Evolutionary conservation across 1,140 invertebrate species (phyloP).

Genomic region (Drosophila quadrilineata): DNA sequence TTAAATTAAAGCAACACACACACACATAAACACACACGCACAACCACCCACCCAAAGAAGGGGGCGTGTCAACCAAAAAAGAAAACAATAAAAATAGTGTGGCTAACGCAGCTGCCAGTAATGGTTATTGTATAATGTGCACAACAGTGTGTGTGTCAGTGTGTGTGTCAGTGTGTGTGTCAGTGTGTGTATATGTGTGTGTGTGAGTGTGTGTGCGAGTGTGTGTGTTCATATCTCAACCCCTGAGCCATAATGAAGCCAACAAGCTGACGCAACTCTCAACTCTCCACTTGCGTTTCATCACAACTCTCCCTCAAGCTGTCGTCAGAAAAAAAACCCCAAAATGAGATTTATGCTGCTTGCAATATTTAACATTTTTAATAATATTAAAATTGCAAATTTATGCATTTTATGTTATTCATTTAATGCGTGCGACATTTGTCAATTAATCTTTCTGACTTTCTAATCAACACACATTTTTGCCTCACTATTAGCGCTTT

Average conservation of each 20-base stretch:
- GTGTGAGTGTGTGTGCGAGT: constrained; percentile 8
- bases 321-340: background rate
- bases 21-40: background rate
- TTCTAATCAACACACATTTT: constrained; percentile 62
- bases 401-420: no score
- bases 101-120: constrained; percentile 67
- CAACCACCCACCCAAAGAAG: no score
- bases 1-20: constrained; percentile 72
- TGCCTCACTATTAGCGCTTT: no score
- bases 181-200: constrained; percentile 11
- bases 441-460: constrained; percentile 59
- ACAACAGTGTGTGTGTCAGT: background rate
- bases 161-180: constrained; percentile 9
- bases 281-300: background rate
- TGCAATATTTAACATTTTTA: constrained; percentile 76
- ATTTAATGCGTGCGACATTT: constrained; percentile 28
- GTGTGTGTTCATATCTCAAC: constrained; percentile 26
- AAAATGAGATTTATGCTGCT: constrained; percentile 72
- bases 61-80: constrained; percentile 39
- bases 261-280: constrained; percentile 58
- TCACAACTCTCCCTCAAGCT: background rate
- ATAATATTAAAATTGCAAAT: constrained; percentile 78
- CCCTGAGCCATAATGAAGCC: constrained; percentile 48
- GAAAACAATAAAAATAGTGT: constrained; percentile 77
- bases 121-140: constrained; percentile 60